Evolutionary conservation across 2,113 vertebrate genomes (phyloP).

Genomic region (Girardinichthys multiradiatus): DNA sequence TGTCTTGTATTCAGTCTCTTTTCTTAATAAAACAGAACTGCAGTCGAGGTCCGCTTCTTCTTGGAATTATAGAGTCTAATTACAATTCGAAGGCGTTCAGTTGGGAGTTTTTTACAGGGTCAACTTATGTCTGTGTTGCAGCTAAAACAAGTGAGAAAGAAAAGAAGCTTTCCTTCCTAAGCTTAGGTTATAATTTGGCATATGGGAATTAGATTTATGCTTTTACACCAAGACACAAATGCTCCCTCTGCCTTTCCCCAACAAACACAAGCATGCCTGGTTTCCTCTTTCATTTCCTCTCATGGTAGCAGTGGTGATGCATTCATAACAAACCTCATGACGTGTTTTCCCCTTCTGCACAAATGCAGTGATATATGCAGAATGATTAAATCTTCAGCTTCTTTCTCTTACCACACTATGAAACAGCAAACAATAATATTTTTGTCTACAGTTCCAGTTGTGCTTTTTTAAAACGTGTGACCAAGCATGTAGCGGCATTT

Average conservation of each 20-base stretch:
- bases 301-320: slow-evolving; percentile 19
- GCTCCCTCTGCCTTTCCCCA: neutral
- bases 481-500: neutral
- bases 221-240: slow-evolving; percentile 20
- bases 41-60: neutral
- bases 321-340: slow-evolving; percentile 48
- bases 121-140: neutral
- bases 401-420: neutral
- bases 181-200: slow-evolving; percentile 49
- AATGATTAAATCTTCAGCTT: neutral
- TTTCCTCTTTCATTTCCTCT: slow-evolving; percentile 6
- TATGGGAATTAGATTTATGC: slow-evolving; percentile 65
- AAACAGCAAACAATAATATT: neutral
- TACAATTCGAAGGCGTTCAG: too few relatives aligned
- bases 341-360: slow-evolving; percentile 26
- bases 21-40: neutral
- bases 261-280: neutral
- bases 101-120: neutral
- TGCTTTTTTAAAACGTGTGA: neutral
- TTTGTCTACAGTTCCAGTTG: neutral
- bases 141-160: neutral
- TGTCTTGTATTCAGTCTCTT: neutral
- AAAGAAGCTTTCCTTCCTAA: slow-evolving; percentile 14
- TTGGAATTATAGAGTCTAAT: neutral
- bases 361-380: slow-evolving; percentile 4